A percentile compares a stretch with the other conserved stretches of the same genome.
Evolutionary conservation across 2,797 vertebrate genomes (phyloP).

Genomic region (Sebastes iracundus): DNA sequence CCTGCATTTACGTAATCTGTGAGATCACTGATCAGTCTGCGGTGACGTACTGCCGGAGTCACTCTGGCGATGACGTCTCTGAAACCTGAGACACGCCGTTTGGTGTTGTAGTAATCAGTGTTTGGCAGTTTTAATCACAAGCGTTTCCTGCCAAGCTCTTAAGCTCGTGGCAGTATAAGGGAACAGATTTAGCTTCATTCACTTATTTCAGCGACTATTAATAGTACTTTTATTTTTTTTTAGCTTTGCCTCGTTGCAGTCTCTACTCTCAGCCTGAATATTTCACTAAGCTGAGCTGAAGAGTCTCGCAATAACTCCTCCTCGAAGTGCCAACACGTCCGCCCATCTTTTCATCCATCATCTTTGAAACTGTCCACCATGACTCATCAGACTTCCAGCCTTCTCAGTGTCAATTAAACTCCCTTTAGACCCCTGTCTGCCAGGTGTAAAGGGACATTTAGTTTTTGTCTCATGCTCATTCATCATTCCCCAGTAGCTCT

Average conservation of each 20-base stretch:
- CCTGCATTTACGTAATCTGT: constrained; percentile 42
- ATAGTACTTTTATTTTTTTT: constrained; percentile 29
- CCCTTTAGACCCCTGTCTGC: neutral
- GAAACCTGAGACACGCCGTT: constrained; percentile 45
- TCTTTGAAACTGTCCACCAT: neutral
- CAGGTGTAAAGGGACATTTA: constrained; percentile 12
- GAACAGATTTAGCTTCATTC: constrained; percentile 60
- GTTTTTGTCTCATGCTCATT: constrained; percentile 13
- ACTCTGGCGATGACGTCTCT: constrained; percentile 38
- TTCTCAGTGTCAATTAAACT: constrained; percentile 1
- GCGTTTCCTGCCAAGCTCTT: constrained; percentile 60
- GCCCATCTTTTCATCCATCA: constrained; percentile 24
- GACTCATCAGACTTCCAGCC: constrained; percentile 19
- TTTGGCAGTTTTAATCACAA: constrained; percentile 70
- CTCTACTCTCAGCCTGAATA: constrained; percentile 15
- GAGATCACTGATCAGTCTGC: constrained; percentile 22
- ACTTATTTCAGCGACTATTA: constrained; percentile 65
- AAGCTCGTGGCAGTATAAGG: constrained; percentile 53
- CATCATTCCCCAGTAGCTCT: neutral
- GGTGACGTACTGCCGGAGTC: constrained; percentile 46
- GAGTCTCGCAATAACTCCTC: constrained; percentile 17
- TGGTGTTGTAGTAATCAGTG: constrained; percentile 62
- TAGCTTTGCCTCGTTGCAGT: constrained; percentile 23
- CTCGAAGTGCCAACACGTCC: constrained; percentile 1
- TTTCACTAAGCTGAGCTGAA: constrained; percentile 33